Evolutionary conservation across 2,888 invertebrate species (phyloP).

Genomic region (Brachyptera putata): DNA sequence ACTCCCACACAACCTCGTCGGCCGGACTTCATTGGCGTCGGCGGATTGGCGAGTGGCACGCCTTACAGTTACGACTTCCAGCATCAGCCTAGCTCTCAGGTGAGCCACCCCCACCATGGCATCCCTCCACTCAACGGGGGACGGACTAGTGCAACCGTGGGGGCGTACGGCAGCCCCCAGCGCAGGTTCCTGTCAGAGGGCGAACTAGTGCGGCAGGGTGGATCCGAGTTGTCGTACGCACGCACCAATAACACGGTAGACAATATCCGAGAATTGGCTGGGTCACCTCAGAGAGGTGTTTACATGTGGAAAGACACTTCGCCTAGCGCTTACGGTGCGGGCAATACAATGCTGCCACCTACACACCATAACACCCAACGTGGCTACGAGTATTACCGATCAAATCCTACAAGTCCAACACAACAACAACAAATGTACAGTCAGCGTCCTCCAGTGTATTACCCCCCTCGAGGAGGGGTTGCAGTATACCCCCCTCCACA

Average conservation of each 20-base stretch:
- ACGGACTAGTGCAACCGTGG: conserved; percentile 41
- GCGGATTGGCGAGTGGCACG: conserved; percentile 37
- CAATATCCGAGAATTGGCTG: conserved; percentile 83
- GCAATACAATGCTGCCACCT: conserved; percentile 24
- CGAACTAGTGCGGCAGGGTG: conserved; percentile 61
- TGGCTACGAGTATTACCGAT: conserved; percentile 55
- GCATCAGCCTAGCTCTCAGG: conserved; percentile 40
- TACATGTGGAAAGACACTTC: conserved; percentile 78
- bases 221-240: conserved; percentile 57
- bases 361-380: conserved; percentile 35
- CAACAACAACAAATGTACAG: conserved; percentile 47
- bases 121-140: conserved; percentile 22
- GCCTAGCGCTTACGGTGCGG: conserved; percentile 53
- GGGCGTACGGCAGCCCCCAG: conserved; percentile 59
- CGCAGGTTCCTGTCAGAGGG: conserved; percentile 77
- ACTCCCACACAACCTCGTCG: conserved; percentile 86
- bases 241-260: conserved; percentile 74
- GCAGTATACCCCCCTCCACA: conserved; percentile 61
- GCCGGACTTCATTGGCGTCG: conserved; percentile 81
- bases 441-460: conserved; percentile 46
- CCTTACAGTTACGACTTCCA: conserved; percentile 46
- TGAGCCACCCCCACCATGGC: conserved; percentile 39
- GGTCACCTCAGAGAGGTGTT: conserved; percentile 77
- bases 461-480: conserved; percentile 63
- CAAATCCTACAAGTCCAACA: conserved; percentile 72